A percentile compares a stretch with the other conserved stretches of the same genome.
Conservation (phyloP, 2,113 vertebrate genomes). For the Gymnocephalus cernua region DNA sequence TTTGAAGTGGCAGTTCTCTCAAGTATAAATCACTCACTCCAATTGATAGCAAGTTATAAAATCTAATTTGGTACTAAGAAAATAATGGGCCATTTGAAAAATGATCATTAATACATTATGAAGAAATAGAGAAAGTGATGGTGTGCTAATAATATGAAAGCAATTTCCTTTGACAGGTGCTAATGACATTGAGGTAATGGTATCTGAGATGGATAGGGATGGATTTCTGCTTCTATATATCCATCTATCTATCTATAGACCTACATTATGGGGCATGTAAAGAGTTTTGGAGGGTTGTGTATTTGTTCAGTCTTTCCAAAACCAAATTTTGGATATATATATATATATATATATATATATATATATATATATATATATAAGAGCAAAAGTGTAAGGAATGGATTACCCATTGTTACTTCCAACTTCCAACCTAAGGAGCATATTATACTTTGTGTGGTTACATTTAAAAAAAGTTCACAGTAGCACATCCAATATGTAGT, state of each 20-base stretch:
- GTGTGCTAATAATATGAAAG: conserved; percentile 64
- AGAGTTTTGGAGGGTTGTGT: no score
- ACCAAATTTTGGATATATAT: no score
- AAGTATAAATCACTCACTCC: conserved; percentile 35
- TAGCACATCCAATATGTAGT: neutral
- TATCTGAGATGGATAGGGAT: conserved; percentile 25
- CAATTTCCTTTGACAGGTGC: conserved; percentile 58
- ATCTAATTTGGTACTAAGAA: conserved; percentile 64
- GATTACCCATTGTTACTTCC: neutral
- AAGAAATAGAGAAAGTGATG: conserved; percentile 55
- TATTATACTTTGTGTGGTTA: neutral
- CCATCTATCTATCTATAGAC: neutral
- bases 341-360: no score
- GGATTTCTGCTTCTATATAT: conserved; percentile 11
- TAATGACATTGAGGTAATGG: conserved; percentile 56
- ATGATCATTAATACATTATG: conserved; percentile 59
- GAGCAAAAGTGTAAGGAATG: neutral
- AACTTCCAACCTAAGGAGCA: neutral
- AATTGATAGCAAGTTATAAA: conserved; percentile 52
- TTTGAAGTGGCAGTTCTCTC: conserved; percentile 28
- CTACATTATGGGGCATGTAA: no score
- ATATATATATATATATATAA: neutral
- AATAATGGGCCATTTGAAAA: conserved; percentile 61
- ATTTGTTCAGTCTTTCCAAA: neutral
- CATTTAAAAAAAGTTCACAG: neutral